Evolutionary conservation across 2,888 invertebrate genomes (phyloP).

Genomic region (Amaurobius ferox): DNA sequence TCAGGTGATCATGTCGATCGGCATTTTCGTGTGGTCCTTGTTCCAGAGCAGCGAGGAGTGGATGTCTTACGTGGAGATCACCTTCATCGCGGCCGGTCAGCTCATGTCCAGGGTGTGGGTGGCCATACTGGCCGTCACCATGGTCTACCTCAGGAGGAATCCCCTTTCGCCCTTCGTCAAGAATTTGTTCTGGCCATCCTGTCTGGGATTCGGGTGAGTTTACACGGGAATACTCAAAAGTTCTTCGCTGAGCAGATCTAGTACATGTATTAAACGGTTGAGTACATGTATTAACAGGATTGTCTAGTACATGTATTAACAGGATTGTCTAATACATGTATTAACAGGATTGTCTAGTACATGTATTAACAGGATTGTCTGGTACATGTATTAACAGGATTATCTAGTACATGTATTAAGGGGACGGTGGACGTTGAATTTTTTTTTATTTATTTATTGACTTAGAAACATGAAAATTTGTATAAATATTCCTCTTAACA

Average conservation of each 20-base stretch:
- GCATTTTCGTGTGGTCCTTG: constrained; percentile 86
- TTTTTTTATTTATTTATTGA: no score
- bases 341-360: neutral
- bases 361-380: no score
- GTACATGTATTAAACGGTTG: no score
- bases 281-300: no score
- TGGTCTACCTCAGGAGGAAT: constrained; percentile 83
- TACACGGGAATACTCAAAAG: no score
- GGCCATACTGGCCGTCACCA: constrained; percentile 86
- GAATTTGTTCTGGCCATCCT: constrained; percentile 51
- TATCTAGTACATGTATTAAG: no score
- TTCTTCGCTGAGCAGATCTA: no score
- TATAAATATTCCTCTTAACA: no score
- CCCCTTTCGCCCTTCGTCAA: constrained; percentile 34
- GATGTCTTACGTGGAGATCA: constrained; percentile 85
- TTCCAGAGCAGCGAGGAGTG: constrained; percentile 81
- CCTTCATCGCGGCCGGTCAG: constrained; percentile 84
- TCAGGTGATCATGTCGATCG: constrained; percentile 81
- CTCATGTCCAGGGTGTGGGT: constrained; percentile 92
- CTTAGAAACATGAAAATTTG: no score
- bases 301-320: no score
- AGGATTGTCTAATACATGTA: neutral
- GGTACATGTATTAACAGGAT: no score
- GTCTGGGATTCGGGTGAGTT: constrained; percentile 59
- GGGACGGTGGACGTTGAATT: no score